Conservation (phyloP, 2,797 vertebrate species). For the Hylomyscus alleni region DNA sequence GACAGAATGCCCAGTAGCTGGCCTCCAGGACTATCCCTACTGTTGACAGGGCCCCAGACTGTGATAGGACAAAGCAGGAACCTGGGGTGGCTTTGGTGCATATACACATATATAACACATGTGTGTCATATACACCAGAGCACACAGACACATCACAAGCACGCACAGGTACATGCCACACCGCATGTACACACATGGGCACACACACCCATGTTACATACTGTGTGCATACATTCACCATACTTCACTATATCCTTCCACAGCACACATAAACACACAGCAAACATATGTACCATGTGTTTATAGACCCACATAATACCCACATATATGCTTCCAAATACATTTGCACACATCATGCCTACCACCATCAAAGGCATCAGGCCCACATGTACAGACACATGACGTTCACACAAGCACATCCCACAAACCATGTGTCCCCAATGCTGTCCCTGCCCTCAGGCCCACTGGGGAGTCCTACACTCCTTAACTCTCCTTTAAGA, state of each 20-base stretch:
- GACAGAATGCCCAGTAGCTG: not conserved
- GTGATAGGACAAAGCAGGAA: not conserved
- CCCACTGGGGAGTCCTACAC: not conserved
- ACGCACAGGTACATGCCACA: not conserved
- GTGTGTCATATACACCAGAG: not conserved
- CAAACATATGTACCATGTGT: not conserved
- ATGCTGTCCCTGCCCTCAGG: rapidly evolving
- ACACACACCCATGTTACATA: no score
- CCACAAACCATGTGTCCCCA: not conserved
- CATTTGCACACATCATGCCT: no score
- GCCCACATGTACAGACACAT: no score
- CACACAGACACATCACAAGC: not conserved
- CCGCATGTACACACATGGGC: not conserved
- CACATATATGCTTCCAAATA: not conserved
- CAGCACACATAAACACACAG: not conserved
- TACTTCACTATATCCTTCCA: not conserved
- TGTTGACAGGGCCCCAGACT: not conserved
- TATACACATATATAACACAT: not conserved
- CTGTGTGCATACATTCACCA: not conserved
- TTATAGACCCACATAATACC: no score
- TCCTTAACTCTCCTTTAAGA: not conserved
- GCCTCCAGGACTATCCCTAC: not conserved
- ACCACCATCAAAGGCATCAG: not conserved
- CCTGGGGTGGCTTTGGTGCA: not conserved
- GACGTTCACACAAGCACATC: not conserved